Base-by-base conservation (phyloP, 2,888 invertebrate genomes). In the Adineta ricciae region DNA sequence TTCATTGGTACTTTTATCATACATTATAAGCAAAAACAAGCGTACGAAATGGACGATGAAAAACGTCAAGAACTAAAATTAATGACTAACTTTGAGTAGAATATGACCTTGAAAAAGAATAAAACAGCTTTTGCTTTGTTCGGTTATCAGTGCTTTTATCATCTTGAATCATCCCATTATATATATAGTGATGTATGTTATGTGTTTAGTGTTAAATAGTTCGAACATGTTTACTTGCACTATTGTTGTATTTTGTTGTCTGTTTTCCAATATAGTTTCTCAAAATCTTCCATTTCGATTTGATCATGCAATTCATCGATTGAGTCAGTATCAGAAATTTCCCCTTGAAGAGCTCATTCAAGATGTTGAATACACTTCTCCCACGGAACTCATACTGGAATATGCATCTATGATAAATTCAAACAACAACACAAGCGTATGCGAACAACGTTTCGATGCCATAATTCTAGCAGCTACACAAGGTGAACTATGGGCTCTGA, bases 401-500 rank as follows among this genome's bases (percentile, higher is more conserved):
- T 56, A 27, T 56, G 4, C 27, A 14, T 27, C 27, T 1, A 14
- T 27, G 11, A 27, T 14, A n/a, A 56, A 11, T 56, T 56, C 14
- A 56, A 56, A 27, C 27, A 56, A 56, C 27, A 56, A 56, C 11
- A 56, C 27, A n/a, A 27, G 1, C 27, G 1, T 9, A 56, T 56
- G 56, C 14, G 14, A 56, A 27, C 14, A 56, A n/a, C 3, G 27
- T 56, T 56, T 56, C 27, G 27, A 27, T 27, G 14, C 14, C 14
- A 11, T 27, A 14, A n/a, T 56, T 56, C 78, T 52, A 52, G 21
- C 52, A 52, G 21, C 52, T 21, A 21, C 21, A 16, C 21, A 16
- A 52, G 21, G 21, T 52, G 52, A 52, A 21, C 4, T 52, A 21
- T 84, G 84, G 84, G 46, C 84, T 9, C 24, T 84, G 16, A 84